Conservation (phyloP, 2,797 vertebrate species). For the Gobionotothen gibberifrons region DNA sequence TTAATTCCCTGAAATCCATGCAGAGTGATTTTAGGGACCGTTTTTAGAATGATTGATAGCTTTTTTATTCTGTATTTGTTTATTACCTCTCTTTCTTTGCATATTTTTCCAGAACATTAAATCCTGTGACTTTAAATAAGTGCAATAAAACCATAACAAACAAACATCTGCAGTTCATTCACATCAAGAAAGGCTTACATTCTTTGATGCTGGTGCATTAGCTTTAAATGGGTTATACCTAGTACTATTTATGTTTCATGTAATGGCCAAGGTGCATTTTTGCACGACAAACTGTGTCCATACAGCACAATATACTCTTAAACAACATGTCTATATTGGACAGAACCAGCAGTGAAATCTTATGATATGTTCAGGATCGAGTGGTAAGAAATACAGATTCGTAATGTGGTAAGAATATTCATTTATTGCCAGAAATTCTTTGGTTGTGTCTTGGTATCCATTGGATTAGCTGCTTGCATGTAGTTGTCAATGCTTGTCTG, state of each 20-base stretch:
- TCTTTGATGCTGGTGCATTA: too few species aligned
- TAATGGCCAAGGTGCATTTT: background rate
- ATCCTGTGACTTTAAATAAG: too few species aligned
- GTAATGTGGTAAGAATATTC: background rate
- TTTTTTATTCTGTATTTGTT: background rate
- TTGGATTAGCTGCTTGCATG: background rate
- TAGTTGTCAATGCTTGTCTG: slow-evolving; percentile 36
- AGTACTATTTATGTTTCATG: too few species aligned
- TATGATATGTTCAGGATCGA: background rate
- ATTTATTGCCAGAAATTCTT: slow-evolving; percentile 36
- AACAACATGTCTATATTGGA: background rate
- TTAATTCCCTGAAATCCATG: background rate
- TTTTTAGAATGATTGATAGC: background rate
- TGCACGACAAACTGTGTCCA: background rate
- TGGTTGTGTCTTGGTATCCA: background rate
- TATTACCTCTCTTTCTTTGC: background rate
- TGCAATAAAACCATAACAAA: too few species aligned
- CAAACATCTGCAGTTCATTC: too few species aligned
- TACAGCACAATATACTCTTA: background rate
- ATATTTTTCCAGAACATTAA: too few species aligned
- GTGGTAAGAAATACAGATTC: background rate
- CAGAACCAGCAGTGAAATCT: background rate
- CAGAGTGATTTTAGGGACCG: background rate
- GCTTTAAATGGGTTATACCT: too few species aligned
- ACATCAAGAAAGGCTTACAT: too few species aligned